Base-by-base conservation (phyloP, 1,140 invertebrate genomes). In the Babylonia areolata region DNA sequence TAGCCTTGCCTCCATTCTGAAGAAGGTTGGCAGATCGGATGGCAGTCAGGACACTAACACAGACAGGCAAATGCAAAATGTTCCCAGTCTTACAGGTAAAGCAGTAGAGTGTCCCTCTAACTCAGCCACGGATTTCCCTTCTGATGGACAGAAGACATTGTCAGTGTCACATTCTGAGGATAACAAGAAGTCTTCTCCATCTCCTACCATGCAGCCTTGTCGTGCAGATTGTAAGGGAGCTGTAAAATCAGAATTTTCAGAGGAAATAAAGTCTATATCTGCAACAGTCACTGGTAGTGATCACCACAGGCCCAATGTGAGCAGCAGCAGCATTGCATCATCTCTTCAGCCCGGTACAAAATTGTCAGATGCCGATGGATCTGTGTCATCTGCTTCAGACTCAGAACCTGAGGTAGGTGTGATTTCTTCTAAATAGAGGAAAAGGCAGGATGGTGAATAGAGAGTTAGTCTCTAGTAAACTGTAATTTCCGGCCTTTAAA, bases 1-100 rank as follows among this genome's bases (percentile, higher is more conserved):
- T n/a, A 64, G 58, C 58, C 58, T 64, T 23, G 58, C 58, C 58
- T 64, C 58, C 28, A 64, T 64, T 64, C 58, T 64, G 58, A 64
- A 28, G 58, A 64, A 23, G 23, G 58, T 64, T 20, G 58, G 58
- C 58, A 51, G 46, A 20, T 20, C 46, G 46, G 46, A 51, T 51
- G 46, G 46, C 46, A 64, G 58, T 5, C 58, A 64, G 58, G 58
- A 64, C 23, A 51, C 46, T 51, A 12, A 9, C 46, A 51, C 46
- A 51, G 46, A 51, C 17, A 51, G 46, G 46, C 46, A 51, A 9
- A 9, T 17, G 17, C 46, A 51, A 17, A 51, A 51, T 51, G 46
- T 51, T 9, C 17, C 46, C 46, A 64, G 58, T 23, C 23, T 23
- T n/a, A 20, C 58, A 64, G 58, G 5, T n/a, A 64, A 64, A 23